Evolutionary conservation across 1,140 invertebrate species (phyloP).

Genomic region (Drosophila sp.): DNA sequence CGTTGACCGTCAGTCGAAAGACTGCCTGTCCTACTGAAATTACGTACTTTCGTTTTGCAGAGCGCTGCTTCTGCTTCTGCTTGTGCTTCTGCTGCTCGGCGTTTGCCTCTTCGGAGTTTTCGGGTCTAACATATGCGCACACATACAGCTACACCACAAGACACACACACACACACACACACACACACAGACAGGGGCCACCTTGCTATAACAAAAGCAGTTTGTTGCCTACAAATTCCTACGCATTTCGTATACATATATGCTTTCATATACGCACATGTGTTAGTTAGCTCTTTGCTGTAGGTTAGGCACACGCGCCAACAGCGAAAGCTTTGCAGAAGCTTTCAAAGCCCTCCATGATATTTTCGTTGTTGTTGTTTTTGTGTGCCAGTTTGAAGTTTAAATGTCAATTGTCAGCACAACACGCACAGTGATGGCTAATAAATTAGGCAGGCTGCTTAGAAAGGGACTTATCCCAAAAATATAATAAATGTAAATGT

Average conservation of each 20-base stretch:
- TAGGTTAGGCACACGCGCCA: conserved; percentile 74
- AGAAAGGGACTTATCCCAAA: too few relatives aligned
- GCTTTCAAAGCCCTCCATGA: conserved; percentile 36
- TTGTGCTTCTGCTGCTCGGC: conserved; percentile 22
- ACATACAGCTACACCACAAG: too few relatives aligned
- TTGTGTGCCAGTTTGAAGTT: conserved; percentile 45
- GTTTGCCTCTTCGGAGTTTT: conserved; percentile 58
- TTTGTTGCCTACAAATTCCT: conserved; percentile 71
- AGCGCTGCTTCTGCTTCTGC: conserved; percentile 19
- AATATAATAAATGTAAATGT: too few relatives aligned
- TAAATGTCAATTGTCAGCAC: conserved; percentile 57
- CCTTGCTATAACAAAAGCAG: conserved; percentile 42
- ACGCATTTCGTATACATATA: conserved; percentile 57
- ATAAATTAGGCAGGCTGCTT: neutral
- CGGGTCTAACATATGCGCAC: conserved; percentile 21
- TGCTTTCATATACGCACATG: conserved; percentile 7
- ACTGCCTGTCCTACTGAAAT: conserved; percentile 80
- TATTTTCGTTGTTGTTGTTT: conserved; percentile 24
- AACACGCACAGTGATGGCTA: conserved; percentile 31
- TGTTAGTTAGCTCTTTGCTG: conserved; percentile 46
- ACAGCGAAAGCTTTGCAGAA: conserved; percentile 48
- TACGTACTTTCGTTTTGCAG: conserved; percentile 59
- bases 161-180: conserved; percentile 6
- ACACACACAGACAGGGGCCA: conserved; percentile 29
- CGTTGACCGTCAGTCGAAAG: conserved; percentile 81